Evolutionary conservation across 2,888 invertebrate genomes (phyloP).

Genomic region (Cryptophagus acutangulus): DNA sequence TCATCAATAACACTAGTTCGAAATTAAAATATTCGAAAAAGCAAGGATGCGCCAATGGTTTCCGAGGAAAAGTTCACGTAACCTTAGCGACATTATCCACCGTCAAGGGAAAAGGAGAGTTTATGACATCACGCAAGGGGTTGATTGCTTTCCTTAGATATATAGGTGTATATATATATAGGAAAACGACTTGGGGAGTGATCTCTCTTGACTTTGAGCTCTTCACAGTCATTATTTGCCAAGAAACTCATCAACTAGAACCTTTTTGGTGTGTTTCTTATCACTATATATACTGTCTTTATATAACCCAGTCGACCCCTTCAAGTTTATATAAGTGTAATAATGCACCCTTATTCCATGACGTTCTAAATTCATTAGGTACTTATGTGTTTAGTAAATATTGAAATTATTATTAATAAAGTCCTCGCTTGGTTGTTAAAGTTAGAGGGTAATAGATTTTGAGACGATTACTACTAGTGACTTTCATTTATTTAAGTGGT

Average conservation of each 20-base stretch:
- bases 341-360: slow-evolving; percentile 20
- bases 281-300: slow-evolving; percentile 22
- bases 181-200: slow-evolving; percentile 4
- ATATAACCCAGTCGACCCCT: slow-evolving; percentile 13
- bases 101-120: slow-evolving; percentile 29
- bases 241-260: slow-evolving; percentile 43
- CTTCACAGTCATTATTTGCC: slow-evolving; percentile 44
- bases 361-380: not conserved
- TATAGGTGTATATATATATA: no score
- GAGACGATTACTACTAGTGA: no score
- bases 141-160: slow-evolving; percentile 46
- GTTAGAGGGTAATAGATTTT: no score
- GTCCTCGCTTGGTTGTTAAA: no score
- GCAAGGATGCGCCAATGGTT: no score
- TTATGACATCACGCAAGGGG: slow-evolving; percentile 49
- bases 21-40: no score
- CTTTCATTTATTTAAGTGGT: no score
- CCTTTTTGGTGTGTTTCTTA: slow-evolving; percentile 36
- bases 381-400: no score
- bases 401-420: no score
- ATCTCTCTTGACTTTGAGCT: slow-evolving; percentile 18
- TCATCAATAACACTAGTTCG: no score
- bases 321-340: slow-evolving; percentile 15
- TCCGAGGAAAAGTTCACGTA: slow-evolving; percentile 28
- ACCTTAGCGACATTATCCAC: slow-evolving; percentile 29